Conservation (phyloP, 2,888 invertebrate genomes). For the Drosophila prostipennis region DNA sequence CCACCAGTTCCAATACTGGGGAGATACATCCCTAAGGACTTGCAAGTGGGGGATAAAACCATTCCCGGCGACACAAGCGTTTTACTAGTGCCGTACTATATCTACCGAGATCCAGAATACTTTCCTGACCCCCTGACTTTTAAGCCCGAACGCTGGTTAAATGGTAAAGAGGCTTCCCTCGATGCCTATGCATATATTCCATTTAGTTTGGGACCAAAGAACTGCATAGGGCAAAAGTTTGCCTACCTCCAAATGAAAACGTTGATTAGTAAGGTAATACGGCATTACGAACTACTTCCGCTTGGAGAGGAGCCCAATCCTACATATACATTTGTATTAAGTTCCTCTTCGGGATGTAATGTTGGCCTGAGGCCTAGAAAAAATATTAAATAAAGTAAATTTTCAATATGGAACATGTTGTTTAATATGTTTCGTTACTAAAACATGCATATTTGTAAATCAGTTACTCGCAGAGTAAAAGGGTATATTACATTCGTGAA, state of each 20-base stretch:
- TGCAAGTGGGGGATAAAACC: not conserved
- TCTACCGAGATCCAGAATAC: not conserved
- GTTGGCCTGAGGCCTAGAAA: not conserved
- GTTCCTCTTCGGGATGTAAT: not conserved
- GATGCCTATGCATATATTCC: not conserved
- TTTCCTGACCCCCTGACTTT: not conserved
- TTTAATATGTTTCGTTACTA: no score
- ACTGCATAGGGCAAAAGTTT: not conserved
- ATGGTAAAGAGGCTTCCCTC: not conserved
- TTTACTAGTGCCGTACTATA: not conserved
- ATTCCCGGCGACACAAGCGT: constrained; percentile 2
- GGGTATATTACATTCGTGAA: no score
- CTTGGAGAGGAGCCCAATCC: not conserved
- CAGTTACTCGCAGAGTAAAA: no score
- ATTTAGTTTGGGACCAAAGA: not conserved
- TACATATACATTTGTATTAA: not conserved
- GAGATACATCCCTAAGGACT: not conserved
- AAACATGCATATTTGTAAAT: no score
- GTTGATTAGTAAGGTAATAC: not conserved
- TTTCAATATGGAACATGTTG: no score
- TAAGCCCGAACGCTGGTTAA: constrained; percentile 6
- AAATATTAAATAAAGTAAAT: no score
- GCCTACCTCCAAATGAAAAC: not conserved
- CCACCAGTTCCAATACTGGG: not conserved
- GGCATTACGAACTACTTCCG: not conserved